Evolutionary conservation across 2,888 invertebrate species (phyloP).

Genomic region (Harpagoxenus sublaevis): DNA sequence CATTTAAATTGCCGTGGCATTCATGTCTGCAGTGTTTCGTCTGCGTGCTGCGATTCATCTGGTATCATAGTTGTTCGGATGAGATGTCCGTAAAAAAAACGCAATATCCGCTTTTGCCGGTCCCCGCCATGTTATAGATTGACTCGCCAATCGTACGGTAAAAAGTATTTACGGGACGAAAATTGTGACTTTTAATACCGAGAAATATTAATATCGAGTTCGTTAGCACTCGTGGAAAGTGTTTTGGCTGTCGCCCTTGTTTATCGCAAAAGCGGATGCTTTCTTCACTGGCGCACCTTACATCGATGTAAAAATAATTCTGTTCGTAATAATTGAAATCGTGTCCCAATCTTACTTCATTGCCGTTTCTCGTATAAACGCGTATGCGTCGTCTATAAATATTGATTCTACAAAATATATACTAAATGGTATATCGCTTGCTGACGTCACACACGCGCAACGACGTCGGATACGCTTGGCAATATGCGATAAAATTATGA

Average conservation of each 20-base stretch:
- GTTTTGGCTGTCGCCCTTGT: not conserved
- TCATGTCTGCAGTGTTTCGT: not conserved
- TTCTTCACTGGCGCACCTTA: not conserved
- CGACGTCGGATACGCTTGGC: not conserved
- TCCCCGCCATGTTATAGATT: not conserved
- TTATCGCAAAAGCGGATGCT: not conserved
- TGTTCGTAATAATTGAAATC: not conserved
- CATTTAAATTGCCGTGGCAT: not conserved
- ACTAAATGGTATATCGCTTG: not conserved
- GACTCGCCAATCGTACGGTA: not conserved
- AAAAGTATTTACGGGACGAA: not conserved
- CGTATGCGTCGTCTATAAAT: not conserved
- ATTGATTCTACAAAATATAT: not conserved
- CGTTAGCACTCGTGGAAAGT: not conserved
- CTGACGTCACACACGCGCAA: not conserved
- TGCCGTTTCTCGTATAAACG: not conserved
- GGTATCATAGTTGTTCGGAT: not conserved
- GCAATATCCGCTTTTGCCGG: not conserved
- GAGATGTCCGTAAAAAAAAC: not conserved
- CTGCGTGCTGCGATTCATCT: not conserved
- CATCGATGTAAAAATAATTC: not conserved
- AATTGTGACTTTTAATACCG: conserved; percentile 3
- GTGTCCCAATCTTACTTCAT: not conserved
- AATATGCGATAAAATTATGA: conserved; percentile 23
- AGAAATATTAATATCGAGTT: conserved; percentile 5